Evolutionary conservation across 1,140 invertebrate genomes (phyloP).

Genomic region (Drusus annulatus): DNA sequence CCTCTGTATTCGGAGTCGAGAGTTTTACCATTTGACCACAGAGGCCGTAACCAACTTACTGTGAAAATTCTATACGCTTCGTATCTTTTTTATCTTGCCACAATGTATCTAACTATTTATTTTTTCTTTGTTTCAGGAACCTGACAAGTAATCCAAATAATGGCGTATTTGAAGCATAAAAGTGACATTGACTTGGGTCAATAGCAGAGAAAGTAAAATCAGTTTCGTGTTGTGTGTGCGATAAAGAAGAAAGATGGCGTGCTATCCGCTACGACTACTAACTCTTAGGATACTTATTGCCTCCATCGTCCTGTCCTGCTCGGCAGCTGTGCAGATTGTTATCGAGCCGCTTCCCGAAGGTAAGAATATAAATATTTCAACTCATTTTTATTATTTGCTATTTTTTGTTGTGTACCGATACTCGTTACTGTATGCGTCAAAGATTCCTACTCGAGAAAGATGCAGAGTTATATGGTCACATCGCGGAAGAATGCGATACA

Average conservation of each 20-base stretch:
- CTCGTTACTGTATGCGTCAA: no score
- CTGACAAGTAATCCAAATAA: not conserved
- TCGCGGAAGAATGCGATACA: no score
- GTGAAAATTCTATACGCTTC: no score
- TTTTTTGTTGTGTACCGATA: no score
- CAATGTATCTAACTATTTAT: not conserved
- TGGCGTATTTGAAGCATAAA: constrained; percentile 10
- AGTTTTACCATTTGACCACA: no score
- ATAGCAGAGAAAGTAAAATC: not conserved
- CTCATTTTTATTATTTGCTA: no score
- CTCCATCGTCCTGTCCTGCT: constrained; percentile 13
- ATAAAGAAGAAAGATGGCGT: constrained; percentile 45
- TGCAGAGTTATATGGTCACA: no score
- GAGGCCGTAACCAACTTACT: no score
- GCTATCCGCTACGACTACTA: not conserved
- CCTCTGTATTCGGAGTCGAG: no score
- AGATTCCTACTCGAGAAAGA: no score
- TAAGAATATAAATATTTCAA: no score
- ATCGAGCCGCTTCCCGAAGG: constrained; percentile 56
- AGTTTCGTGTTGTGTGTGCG: constrained; percentile 29
- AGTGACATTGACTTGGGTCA: constrained; percentile 1
- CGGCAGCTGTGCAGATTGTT: constrained; percentile 51
- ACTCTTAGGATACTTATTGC: constrained; percentile 31
- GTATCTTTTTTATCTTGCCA: not conserved
- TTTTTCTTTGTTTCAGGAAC: constrained; percentile 29